phyloP scores from a whole-genome alignment of 2,113 vertebrate genomes.

The Bubo bubo region DNA sequence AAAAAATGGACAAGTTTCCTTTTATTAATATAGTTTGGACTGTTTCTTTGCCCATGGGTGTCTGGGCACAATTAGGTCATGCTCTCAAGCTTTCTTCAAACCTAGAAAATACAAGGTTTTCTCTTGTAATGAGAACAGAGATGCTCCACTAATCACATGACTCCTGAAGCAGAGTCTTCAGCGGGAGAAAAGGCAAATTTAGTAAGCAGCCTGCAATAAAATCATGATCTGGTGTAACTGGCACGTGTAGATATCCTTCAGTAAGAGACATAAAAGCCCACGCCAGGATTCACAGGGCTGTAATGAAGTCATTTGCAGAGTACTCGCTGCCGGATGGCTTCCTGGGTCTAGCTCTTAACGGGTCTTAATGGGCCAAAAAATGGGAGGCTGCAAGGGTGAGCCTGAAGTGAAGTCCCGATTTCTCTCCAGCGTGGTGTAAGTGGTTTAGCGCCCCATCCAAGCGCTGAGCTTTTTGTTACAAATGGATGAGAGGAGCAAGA shows the following conservation, averaged over 20 bases:
- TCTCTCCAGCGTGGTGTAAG: background rate
- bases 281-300: background rate
- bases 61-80: background rate
- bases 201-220: background rate
- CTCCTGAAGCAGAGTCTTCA: background rate
- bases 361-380: background rate
- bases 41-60: background rate
- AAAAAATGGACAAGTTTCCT: background rate
- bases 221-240: background rate
- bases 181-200: background rate
- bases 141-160: background rate
- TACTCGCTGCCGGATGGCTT: background rate
- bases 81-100: background rate
- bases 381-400: background rate
- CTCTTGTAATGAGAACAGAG: background rate
- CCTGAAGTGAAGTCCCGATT: background rate
- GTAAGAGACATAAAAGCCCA: background rate
- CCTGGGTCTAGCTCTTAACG: background rate
- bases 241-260: background rate
- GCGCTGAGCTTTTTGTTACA: accelerated
- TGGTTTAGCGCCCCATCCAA: accelerated
- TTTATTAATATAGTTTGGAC: background rate
- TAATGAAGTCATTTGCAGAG: background rate
- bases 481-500: background rate
- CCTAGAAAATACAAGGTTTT: background rate